phyloP scores from a whole-genome alignment of 2,888 invertebrate genomes.

The Asteroscopus sphinx region DNA sequence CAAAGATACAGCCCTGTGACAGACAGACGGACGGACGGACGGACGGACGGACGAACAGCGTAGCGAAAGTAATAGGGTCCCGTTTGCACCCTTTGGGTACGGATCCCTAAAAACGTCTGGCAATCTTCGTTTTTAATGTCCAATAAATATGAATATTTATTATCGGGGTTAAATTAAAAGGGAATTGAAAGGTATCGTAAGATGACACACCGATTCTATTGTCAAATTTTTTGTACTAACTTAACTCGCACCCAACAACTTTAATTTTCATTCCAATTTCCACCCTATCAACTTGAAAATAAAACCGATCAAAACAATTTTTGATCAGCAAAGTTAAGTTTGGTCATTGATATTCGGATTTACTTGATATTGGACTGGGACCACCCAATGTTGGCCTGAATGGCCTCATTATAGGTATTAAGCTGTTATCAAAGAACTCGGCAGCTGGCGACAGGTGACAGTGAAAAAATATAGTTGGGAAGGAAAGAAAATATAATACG shows the following conservation, averaged over 20 bases:
- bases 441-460: slow-evolving; percentile 67
- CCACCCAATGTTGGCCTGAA: slow-evolving; percentile 66
- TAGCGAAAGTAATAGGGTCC: too few relatives aligned
- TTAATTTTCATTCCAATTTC: background rate
- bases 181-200: slow-evolving; percentile 59
- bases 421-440: slow-evolving; percentile 63
- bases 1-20: too few relatives aligned
- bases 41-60: too few relatives aligned
- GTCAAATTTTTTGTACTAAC: slow-evolving; percentile 50
- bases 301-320: background rate
- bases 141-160: slow-evolving; percentile 35
- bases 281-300: background rate
- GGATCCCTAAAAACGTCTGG: too few relatives aligned
- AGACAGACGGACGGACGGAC: too few relatives aligned
- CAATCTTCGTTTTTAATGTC: slow-evolving; percentile 9
- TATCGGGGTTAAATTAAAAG: slow-evolving; percentile 42
- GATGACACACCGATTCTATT: slow-evolving; percentile 73
- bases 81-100: too few relatives aligned
- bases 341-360: slow-evolving; percentile 48
- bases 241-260: background rate
- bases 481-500: slow-evolving; percentile 19
- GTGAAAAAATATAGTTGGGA: slow-evolving; percentile 23
- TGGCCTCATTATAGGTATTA: slow-evolving; percentile 59
- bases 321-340: slow-evolving; percentile 3
- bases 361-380: slow-evolving; percentile 69